Evolutionary conservation across 2,797 vertebrate species (phyloP).

Genomic region (Urocyon cinereoargenteus): DNA sequence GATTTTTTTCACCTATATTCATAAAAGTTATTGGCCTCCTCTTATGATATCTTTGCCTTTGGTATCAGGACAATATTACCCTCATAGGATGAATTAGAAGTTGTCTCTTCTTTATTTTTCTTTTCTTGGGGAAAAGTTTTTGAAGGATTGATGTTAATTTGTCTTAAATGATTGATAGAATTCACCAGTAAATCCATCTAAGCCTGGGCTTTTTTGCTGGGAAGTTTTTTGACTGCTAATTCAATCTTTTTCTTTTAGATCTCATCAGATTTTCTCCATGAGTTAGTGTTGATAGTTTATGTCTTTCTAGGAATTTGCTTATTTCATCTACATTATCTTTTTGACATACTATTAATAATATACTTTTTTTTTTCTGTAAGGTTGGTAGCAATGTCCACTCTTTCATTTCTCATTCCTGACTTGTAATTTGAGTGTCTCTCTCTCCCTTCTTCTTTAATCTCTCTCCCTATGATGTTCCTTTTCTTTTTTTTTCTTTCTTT

Average conservation of each 20-base stretch:
- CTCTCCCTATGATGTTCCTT: not conserved
- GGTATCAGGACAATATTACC: not conserved
- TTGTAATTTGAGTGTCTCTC: not conserved
- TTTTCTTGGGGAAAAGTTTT: not conserved
- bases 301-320: not conserved
- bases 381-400: not conserved
- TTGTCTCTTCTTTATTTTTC: not conserved
- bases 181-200: not conserved
- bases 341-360: not conserved
- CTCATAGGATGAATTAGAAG: not conserved
- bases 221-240: not conserved
- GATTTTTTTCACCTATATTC: not conserved
- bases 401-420: not conserved
- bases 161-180: not conserved
- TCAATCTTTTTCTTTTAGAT: not conserved
- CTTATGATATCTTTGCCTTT: not conserved
- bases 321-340: not conserved
- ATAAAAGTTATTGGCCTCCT: not conserved
- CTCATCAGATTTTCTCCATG: not conserved
- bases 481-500: accelerated
- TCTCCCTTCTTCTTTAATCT: accelerated
- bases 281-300: not conserved
- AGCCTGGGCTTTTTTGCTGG: not conserved
- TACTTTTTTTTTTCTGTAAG: not conserved
- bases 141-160: not conserved